Percentiles rank a stretch among this genome's conserved stretches.
Evolutionary conservation across 1,140 invertebrate genomes (phyloP).

Genomic region (Babylonia areolata): DNA sequence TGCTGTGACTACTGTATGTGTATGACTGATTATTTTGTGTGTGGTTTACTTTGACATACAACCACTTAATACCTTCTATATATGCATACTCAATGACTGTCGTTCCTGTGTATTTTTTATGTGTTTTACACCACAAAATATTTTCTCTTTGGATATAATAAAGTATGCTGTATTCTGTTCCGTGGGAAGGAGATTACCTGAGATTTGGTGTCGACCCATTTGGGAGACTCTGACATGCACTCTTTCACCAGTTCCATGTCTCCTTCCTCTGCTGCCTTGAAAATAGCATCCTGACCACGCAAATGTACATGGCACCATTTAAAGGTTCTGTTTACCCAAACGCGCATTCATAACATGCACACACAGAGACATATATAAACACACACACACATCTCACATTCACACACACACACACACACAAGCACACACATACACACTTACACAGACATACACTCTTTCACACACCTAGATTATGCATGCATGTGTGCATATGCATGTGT

Average conservation of each 20-base stretch:
- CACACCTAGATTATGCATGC: neutral
- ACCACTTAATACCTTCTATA: too few species aligned
- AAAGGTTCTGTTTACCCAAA: too few species aligned
- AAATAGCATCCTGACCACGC: neutral
- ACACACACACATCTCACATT: neutral
- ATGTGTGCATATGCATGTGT: neutral
- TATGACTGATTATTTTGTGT: too few species aligned
- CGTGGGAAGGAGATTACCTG: neutral
- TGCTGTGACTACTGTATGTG: too few species aligned
- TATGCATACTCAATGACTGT: too few species aligned
- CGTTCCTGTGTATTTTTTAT: too few species aligned
- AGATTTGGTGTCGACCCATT: conserved; percentile 13
- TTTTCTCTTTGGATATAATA: too few species aligned
- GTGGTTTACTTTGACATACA: too few species aligned
- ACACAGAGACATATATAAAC: neutral
- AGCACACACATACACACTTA: neutral
- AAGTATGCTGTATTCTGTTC: too few species aligned
- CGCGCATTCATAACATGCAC: neutral
- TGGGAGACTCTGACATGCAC: neutral
- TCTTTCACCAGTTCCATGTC: neutral
- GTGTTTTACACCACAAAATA: too few species aligned
- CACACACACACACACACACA: neutral
- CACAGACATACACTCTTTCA: neutral
- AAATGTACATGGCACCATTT: too few species aligned
- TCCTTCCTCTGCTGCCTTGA: conserved; percentile 30